phyloP scores from a whole-genome alignment of 2,888 invertebrate species.

The Leucophenga montana region DNA sequence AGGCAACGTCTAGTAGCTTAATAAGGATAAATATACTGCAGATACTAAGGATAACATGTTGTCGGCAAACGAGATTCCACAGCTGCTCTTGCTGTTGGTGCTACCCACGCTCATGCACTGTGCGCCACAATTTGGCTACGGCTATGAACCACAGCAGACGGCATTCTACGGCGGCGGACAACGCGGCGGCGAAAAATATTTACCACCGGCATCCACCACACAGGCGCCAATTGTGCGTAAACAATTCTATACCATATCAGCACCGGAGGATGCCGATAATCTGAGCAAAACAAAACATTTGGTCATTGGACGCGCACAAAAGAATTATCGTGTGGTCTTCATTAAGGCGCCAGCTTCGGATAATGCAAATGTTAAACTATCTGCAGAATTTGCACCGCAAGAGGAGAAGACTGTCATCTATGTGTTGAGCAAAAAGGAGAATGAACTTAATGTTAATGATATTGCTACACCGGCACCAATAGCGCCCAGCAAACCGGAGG shows the following conservation, averaged over 20 bases:
- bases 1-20: not conserved
- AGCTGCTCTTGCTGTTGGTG: slow-evolving; percentile 35
- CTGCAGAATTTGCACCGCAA: slow-evolving; percentile 60
- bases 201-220: slow-evolving; percentile 48
- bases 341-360: slow-evolving; percentile 68
- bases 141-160: slow-evolving; percentile 12
- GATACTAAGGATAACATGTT: not conserved
- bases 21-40: not conserved
- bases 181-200: slow-evolving; percentile 47
- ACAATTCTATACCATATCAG: slow-evolving; percentile 69
- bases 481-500: slow-evolving; percentile 65
- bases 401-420: slow-evolving; percentile 70
- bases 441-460: slow-evolving; percentile 54
- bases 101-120: slow-evolving; percentile 40
- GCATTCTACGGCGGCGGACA: not conserved
- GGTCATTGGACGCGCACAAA: slow-evolving; percentile 66
- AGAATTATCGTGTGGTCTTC: slow-evolving; percentile 71
- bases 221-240: slow-evolving; percentile 65
- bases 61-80: not conserved
- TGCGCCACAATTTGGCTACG: slow-evolving; percentile 46
- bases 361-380: slow-evolving; percentile 51
- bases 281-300: slow-evolving; percentile 57
- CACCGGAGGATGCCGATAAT: slow-evolving; percentile 68
- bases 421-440: slow-evolving; percentile 63
- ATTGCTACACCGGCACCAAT: slow-evolving; percentile 61